Conservation (phyloP, 2,888 invertebrate genomes). For the Micoletzkya japonica region DNA sequence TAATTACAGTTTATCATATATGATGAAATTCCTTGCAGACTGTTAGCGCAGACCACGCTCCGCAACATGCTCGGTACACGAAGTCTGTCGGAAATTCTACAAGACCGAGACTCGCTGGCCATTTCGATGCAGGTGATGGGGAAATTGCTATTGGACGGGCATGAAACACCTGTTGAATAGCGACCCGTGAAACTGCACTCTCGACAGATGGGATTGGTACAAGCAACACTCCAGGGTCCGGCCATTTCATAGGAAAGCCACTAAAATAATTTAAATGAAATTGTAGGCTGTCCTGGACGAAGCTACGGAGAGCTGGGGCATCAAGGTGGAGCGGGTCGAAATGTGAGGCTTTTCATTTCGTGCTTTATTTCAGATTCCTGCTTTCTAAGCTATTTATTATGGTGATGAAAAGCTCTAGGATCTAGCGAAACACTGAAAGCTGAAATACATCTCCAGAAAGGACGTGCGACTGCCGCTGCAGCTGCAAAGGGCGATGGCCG, state of each 20-base stretch:
- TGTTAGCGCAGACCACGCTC: constrained; percentile 66
- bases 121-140: constrained; percentile 78
- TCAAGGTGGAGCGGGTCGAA: constrained; percentile 82
- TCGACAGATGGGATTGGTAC: neutral
- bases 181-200: neutral
- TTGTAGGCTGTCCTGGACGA: constrained; percentile 63
- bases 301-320: constrained; percentile 67
- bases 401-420: no score
- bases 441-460: constrained; percentile 35
- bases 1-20: no score
- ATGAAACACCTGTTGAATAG: neutral
- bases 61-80: constrained; percentile 91
- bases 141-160: no score
- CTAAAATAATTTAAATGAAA: neutral
- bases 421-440: no score
- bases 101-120: constrained; percentile 90
- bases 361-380: neutral
- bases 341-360: constrained; percentile 74
- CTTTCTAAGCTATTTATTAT: no score
- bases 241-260: neutral
- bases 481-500: constrained; percentile 55
- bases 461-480: constrained; percentile 54
- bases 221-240: neutral
- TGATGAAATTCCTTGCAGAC: constrained; percentile 31
- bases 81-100: constrained; percentile 91